Conservation (phyloP, 35 echinoderm and acorn worm genomes). For the Ptychodera flava region DNA sequence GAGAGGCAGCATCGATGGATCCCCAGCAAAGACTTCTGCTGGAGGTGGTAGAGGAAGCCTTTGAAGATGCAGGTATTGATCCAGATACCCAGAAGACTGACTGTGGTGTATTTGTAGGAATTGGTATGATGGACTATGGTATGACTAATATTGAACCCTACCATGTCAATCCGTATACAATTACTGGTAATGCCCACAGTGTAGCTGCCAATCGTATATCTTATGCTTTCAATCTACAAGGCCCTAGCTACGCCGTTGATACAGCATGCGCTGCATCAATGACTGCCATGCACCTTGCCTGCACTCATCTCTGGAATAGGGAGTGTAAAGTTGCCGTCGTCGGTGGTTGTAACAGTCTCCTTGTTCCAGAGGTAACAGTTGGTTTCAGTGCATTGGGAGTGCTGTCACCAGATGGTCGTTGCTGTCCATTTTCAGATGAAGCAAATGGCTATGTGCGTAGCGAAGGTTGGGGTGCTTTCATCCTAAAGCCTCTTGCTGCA, state of each 20-base stretch:
- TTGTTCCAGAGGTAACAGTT: constrained; percentile 68
- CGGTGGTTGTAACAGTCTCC: constrained; percentile 50
- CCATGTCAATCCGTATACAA: too few species aligned
- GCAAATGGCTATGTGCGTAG: too few species aligned
- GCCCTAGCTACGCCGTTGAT: too few species aligned
- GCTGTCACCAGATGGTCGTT: constrained; percentile 72
- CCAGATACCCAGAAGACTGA: constrained; percentile 31
- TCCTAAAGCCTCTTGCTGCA: constrained; percentile 69
- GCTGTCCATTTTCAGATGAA: too few species aligned
- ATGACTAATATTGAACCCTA: constrained; percentile 81
- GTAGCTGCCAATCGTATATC: too few species aligned
- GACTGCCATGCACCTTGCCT: constrained; percentile 88
- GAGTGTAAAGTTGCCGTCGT: constrained; percentile 80
- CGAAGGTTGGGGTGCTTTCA: constrained; percentile 84
- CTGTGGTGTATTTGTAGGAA: constrained; percentile 79
- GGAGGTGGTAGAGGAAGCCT: constrained; percentile 82
- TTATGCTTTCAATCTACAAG: too few species aligned
- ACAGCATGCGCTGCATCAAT: constrained; percentile 80
- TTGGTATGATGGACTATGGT: too few species aligned
- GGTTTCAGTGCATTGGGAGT: constrained; percentile 81
- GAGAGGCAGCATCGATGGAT: constrained; percentile 68
- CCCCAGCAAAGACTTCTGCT: constrained; percentile 80
- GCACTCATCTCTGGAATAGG: constrained; percentile 46
- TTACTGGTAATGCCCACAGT: too few species aligned
- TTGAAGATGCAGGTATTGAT: constrained; percentile 81